Base-by-base conservation (phyloP, 2,113 vertebrate species). In the Tursiops truncatus region DNA sequence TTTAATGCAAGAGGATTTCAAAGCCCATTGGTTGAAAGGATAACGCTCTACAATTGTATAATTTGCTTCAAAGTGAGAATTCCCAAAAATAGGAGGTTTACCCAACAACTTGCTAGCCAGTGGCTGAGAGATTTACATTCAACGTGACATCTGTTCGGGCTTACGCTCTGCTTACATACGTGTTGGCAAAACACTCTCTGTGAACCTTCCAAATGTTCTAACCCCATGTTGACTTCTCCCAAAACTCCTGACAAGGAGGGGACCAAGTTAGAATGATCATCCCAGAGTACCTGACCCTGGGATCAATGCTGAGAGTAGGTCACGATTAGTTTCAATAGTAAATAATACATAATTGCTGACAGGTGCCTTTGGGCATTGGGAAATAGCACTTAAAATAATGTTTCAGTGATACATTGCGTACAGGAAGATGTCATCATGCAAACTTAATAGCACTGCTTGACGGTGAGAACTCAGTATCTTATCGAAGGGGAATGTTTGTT, bases 271-370 rank as follows among this genome's bases (percentile, higher is more conserved):
- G 53, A 92, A 85, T 90, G 58, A 88, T 63, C 56, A 63, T 58
- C 65, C 77, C 87, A 81, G 70, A 87, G 26, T 88, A n/a, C 79
- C 65, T 84, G 76, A 88, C 63, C 33, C 38, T 38, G 41, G 17
- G 31, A 88, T 92, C 92, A 80, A 26, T 63, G 60, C 80, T 90
- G 15, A 77, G 33, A 94, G 33, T 62, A 87, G 44, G 36, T 73
- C 50, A 87, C 5, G 14, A 36, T 86, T 80, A 71, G 60, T 95
- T 92, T 95, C 90, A 87, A 60, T 93, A 79, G 36, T 88, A 91
- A 94, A 94, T 96, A 95, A 84, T 89, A 76, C 25, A 36, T 88
- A 91, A 95, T 91, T 96, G 88, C 67, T 92, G 71, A 87, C 44
- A 96, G 74, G 56, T 96, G 68, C 70, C 36, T 96, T 85, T 73